Evolutionary conservation across 2,797 vertebrate genomes (phyloP).

Genomic region (Brachyalestes nurse): DNA sequence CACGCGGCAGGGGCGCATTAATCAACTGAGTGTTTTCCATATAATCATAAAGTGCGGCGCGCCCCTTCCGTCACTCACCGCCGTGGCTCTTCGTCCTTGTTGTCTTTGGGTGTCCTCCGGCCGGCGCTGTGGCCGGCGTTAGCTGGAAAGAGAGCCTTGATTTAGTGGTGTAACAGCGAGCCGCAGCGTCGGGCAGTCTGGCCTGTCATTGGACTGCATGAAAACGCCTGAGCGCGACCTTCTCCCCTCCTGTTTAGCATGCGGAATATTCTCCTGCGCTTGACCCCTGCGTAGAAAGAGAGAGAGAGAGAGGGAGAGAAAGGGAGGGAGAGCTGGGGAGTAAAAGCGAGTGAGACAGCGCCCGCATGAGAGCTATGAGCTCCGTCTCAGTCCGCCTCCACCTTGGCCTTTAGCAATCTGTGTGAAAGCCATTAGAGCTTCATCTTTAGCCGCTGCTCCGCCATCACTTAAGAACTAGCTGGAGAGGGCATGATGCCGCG

Average conservation of each 20-base stretch:
- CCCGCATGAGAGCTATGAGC: constrained; percentile 39
- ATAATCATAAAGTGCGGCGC: constrained; percentile 57
- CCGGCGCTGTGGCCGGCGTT: constrained; percentile 38
- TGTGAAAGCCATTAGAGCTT: constrained; percentile 74
- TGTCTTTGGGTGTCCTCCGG: constrained; percentile 56
- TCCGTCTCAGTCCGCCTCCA: constrained; percentile 26
- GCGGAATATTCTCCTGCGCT: constrained; percentile 69
- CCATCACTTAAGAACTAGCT: constrained; percentile 71
- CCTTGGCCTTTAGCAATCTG: constrained; percentile 66
- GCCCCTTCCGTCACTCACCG: constrained; percentile 56
- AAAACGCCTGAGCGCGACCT: constrained; percentile 66
- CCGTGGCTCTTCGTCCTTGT: constrained; percentile 58
- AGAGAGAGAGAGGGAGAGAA: constrained; percentile 7
- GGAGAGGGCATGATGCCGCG: constrained; percentile 62
- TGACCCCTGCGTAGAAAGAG: constrained; percentile 67
- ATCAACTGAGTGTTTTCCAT: constrained; percentile 65
- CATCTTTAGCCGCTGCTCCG: constrained; percentile 57
- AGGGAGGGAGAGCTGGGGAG: constrained; percentile 32
- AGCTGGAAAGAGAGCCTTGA: constrained; percentile 40
- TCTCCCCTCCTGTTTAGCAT: constrained; percentile 73
- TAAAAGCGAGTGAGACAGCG: constrained; percentile 38
- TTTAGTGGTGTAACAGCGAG: constrained; percentile 53
- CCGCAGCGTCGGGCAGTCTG: constrained; percentile 22
- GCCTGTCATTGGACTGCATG: constrained; percentile 54
- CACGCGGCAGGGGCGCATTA: constrained; percentile 48